Evolutionary conservation across 2,888 invertebrate species (phyloP), one percentile per base, ranked within the genome.

Genomic region (Meta bourneti): DNA sequence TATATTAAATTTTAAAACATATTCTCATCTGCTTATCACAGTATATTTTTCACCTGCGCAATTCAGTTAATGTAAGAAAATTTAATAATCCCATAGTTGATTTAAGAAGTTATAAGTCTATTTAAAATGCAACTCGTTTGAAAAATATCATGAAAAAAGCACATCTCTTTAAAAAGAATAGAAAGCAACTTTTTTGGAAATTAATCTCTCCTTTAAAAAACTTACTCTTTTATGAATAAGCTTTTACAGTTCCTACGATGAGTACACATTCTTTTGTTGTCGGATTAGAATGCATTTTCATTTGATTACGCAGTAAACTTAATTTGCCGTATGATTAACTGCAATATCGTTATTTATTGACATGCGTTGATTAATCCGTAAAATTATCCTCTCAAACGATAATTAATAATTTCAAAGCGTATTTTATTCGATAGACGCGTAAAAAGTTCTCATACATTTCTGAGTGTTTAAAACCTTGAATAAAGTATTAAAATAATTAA

Each of bases 401-500:
- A 72, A 78, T 78, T 69, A 79, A 54, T 80, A 71, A 49, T n/a
- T 80, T 87, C 13, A 80, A 54, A 52, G 8, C 16, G 13, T 0
- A 34, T 52, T 34, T 72, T 72, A 80, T 54, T 6, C n/a, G 0
- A 0, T 52, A 72, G 72, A 51, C 6, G 19, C 4, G 51, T 6
- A 69, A 86, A 86, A 49, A 85, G 49, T 8, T n/a, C 7, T 70
- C 5, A 13, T 70, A 49, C 54, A 61, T 79, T 34, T n/a, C 34
- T 20, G 34, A 49, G 19, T 9, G 61, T 61, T 70, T 82, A 34
- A n/a, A 69, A 70, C 49, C 48, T 70, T 9, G 19, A 69, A 6
- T 48, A 54, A 16, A 84, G 34, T 51, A 72, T 54, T 49, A 48
- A 87, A 87, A 79, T 87, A 80, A 87, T 87, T 87, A 80, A 87